A percentile compares a stretch with the other conserved stretches of the same genome.
Evolutionary conservation across 2,888 invertebrate genomes (phyloP).

Genomic region (Sarcophaga carnaria): DNA sequence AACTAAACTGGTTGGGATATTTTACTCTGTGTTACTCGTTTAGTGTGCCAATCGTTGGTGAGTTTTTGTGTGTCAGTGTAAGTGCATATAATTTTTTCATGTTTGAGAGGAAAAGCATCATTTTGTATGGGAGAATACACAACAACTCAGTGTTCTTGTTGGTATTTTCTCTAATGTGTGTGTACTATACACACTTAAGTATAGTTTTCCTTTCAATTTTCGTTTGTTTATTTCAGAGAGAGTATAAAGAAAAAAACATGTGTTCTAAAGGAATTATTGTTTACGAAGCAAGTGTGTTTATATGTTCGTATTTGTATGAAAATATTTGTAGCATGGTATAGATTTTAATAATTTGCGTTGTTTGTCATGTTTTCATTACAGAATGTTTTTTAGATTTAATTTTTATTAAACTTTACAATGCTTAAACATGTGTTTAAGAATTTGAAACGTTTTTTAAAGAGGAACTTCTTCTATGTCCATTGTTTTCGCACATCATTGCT

Average conservation of each 20-base stretch:
- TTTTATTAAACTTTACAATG: no score
- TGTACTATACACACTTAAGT: background rate
- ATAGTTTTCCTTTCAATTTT: background rate
- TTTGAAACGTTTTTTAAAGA: background rate
- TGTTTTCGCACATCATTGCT: background rate
- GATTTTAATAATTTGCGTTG: constrained; percentile 34
- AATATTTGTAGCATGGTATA: constrained; percentile 39
- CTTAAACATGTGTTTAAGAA: background rate
- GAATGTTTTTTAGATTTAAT: background rate
- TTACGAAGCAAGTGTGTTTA: background rate
- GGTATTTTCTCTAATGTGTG: background rate
- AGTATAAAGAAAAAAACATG: constrained; percentile 9
- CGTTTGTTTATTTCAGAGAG: constrained; percentile 61
- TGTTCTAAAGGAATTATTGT: constrained; percentile 16
- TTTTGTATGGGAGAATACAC: background rate
- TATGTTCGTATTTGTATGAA: background rate
- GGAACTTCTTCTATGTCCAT: no score
- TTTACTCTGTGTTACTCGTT: constrained; percentile 67
- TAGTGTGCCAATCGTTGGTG: constrained; percentile 42
- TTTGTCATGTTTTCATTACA: background rate
- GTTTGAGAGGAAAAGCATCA: background rate
- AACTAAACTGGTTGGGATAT: constrained; percentile 79
- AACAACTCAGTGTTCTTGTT: background rate
- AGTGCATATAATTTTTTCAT: background rate
- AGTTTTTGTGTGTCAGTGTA: background rate